A percentile compares a stretch with the other conserved stretches of the same genome.
Conservation (phyloP, 2,113 vertebrate genomes). For the Heterotis niloticus region DNA sequence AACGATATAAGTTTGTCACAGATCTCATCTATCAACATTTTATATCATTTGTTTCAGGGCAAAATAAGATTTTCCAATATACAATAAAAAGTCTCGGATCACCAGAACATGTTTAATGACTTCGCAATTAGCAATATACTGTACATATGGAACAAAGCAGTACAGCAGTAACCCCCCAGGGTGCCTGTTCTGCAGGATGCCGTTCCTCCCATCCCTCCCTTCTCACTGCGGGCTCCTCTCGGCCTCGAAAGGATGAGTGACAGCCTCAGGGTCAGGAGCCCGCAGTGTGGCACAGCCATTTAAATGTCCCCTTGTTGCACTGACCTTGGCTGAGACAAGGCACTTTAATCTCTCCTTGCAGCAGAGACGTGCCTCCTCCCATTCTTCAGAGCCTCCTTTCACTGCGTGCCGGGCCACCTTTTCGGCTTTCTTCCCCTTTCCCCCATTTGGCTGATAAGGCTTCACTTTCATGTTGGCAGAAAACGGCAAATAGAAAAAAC, state of each 20-base stretch:
- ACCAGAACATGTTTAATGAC: neutral
- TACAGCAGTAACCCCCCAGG: too few relatives aligned
- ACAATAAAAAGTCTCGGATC: neutral
- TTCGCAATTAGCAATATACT: neutral
- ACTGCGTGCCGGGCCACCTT: neutral
- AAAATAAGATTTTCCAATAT: too few relatives aligned
- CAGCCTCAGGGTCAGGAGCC: neutral
- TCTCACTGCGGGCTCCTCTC: neutral
- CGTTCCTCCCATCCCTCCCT: neutral
- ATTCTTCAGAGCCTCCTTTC: conserved; percentile 48
- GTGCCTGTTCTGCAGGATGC: neutral
- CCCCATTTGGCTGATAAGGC: neutral
- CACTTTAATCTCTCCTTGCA: conserved; percentile 55
- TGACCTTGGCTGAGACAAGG: conserved; percentile 56
- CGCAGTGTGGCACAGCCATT: neutral
- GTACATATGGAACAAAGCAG: neutral
- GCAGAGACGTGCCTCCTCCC: conserved; percentile 42
- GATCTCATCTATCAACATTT: too few relatives aligned
- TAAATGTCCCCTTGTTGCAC: conserved; percentile 28
- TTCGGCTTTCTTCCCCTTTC: neutral
- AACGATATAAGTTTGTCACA: neutral
- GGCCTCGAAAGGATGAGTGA: neutral
- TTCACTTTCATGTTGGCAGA: conserved; percentile 1
- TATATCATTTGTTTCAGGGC: too few relatives aligned
- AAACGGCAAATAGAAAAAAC: neutral